Evolutionary conservation across 2,113 vertebrate species (phyloP), one percentile per base, ranked within the genome.

Genomic region (Chloroceryle aenea): DNA sequence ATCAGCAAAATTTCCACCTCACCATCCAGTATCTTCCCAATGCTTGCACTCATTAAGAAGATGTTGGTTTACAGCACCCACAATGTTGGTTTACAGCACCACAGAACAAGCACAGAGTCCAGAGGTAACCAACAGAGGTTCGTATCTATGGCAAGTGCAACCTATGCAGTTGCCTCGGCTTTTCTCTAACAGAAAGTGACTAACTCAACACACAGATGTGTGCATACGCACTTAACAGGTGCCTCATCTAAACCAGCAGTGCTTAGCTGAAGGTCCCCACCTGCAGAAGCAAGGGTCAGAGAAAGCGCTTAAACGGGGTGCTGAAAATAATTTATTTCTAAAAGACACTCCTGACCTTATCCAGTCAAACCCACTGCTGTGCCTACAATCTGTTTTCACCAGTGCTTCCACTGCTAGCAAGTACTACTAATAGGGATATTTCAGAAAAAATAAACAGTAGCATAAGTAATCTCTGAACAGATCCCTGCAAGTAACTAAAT

Each of bases 191-290:
- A 66, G 38, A 40, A 87, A 25, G 29, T 8, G 12, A 69, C 55
- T 91, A 72, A 73, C 62, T 53, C 59, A 58, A 53, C 36, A 58
- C n/a, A 13, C 1, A 61, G 2, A 36, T 0, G 14, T 0, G 14
- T 34, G 61, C 29, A 9, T 9, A 85, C 0, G 0, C 55, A 63
- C 48, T 71, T 14, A 3, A 34, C 7, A 67, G 64, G 30, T 13
- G 79, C 66, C 71, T 75, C 89, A 93, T 80, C 78, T 96, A 87
- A 69, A 87, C 8, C 25, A 89, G 63, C 29, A 89, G 34, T 22
- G 48, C 32, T 85, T 83, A 53, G 45, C 59, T 63, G 56, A 73
- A 76, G 58, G n/a, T 34, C 87, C 21, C 18, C 21, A 66, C 29
- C 42, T 80, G 26, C 9, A 89, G 29, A 9, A 87, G 26, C 45